These are phyloP conservation scores for Cinclus cinclus DNA, from an alignment of 2,113 vertebrate genomes.

Conservation along the genomic window DNA sequence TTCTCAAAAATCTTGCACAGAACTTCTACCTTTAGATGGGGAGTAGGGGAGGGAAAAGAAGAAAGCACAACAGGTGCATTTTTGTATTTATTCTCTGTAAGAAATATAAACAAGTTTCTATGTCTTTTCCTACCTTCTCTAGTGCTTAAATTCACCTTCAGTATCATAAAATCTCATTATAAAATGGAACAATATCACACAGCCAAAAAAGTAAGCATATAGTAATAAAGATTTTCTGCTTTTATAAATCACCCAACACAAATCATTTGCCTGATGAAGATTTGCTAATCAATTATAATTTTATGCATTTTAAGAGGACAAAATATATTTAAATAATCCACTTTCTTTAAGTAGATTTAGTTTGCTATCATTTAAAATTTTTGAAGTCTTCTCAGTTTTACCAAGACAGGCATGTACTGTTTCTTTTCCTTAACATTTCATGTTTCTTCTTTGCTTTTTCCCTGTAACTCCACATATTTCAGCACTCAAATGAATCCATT, in stretches of 20 bases:
- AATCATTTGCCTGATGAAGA: background rate
- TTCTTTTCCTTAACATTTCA: background rate
- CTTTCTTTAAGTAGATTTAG: background rate
- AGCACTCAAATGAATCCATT: background rate
- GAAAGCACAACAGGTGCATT: background rate
- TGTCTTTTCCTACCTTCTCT: background rate
- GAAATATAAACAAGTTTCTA: background rate
- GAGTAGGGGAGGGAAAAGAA: fast-evolving
- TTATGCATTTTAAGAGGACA: background rate
- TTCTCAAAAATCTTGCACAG: background rate
- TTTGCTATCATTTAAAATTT: background rate
- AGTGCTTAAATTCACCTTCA: background rate
- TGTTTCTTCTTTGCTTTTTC: background rate
- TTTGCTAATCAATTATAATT: background rate
- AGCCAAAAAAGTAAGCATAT: background rate
- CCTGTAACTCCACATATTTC: background rate
- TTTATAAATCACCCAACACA: background rate
- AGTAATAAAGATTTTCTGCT: background rate
- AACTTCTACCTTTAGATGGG: fast-evolving
- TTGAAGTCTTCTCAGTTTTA: background rate
- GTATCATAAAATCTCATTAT: background rate
- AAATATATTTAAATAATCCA: background rate
- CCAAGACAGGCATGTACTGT: background rate
- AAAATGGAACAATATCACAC: background rate
- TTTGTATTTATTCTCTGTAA: background rate